These are phyloP conservation scores for Vidua macroura DNA, from an alignment of 2,113 vertebrate genomes.

Conservation along the genomic window DNA sequence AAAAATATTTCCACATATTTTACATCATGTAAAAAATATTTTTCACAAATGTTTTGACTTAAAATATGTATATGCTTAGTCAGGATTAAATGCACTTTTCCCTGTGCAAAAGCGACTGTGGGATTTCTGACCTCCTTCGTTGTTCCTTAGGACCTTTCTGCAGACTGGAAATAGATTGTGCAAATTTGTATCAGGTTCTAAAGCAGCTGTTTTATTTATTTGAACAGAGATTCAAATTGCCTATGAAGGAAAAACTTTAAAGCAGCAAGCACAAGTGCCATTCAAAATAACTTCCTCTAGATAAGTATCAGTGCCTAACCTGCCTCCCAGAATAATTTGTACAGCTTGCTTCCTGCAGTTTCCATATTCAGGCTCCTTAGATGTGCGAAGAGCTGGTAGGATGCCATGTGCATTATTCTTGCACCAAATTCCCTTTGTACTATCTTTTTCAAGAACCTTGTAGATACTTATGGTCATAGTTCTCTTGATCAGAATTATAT, in stretches of 20 bases:
- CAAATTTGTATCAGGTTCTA: conserved; percentile 9
- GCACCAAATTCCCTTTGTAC: not conserved
- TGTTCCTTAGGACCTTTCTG: not conserved
- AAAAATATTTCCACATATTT: not conserved
- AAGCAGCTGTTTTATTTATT: conserved; percentile 35
- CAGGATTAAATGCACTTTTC: not conserved
- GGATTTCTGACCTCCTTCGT: not conserved
- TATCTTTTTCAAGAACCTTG: not conserved
- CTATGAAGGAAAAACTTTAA: conserved; percentile 34
- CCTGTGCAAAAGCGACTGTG: not conserved
- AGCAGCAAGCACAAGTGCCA: not conserved
- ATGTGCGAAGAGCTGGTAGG: not conserved
- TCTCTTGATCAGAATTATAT: not conserved
- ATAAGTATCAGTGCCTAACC: not conserved
- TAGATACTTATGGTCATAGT: not conserved
- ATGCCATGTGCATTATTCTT: not conserved
- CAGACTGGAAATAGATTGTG: not conserved
- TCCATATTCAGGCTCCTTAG: not conserved
- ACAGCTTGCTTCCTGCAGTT: not conserved
- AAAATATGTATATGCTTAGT: not conserved
- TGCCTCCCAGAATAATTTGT: conserved; percentile 12
- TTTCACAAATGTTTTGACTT: not conserved
- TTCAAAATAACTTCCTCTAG: conserved; percentile 46
- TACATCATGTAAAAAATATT: not conserved
- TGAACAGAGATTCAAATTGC: conserved; percentile 28